Base-by-base conservation (phyloP, 2,113 vertebrate genomes). In the Scomber scombrus region DNA sequence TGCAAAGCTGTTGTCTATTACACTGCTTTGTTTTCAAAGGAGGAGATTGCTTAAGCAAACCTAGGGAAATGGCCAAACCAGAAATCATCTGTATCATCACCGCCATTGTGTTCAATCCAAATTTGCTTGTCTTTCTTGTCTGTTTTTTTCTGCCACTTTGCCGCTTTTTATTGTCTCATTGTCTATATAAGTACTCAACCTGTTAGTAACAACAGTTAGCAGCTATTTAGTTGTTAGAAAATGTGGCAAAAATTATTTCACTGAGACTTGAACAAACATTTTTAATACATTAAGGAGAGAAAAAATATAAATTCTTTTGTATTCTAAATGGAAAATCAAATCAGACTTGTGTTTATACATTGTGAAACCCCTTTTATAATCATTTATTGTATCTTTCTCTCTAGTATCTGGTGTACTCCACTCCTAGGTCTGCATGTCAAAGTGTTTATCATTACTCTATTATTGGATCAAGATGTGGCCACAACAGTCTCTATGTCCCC, bases 1-100 rank as follows among this genome's bases (percentile, higher is more conserved):
- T 94, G 93, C 91, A 94, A 94, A 94, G 67, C 76, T 63, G 56
- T 68, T 70, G 85, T 79, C 70, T 16, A 90, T 91, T 86, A 89
- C 80, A 83, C 92, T 90, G 82, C 82, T 91, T 89, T 92, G 90
- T 91, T 92, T 91, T 91, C 73, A 89, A 70, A 90, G 80, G 45
- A 21, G 77, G 26, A 23, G 62, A 76, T 84, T 81, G 82, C 75
- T 75, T 89, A 92, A 89, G 54, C 93, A 93, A 94, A 93, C 83
- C 1, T 84, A 94, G 51, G 91, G 65, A 94, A 94, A 93, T 93
- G 23, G 11, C 18, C 69, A 71, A 83, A 81, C 70, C 85, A 84
- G 51, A 23, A 31, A 74, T 80, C 57, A 61, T 56, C 62, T 0
- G 16, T 68, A 66, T 54, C 31, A 64, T 50, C 19, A 1, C 52